Evolutionary conservation across 2,113 vertebrate species (phyloP).

Genomic region (Perccottus glenii): DNA sequence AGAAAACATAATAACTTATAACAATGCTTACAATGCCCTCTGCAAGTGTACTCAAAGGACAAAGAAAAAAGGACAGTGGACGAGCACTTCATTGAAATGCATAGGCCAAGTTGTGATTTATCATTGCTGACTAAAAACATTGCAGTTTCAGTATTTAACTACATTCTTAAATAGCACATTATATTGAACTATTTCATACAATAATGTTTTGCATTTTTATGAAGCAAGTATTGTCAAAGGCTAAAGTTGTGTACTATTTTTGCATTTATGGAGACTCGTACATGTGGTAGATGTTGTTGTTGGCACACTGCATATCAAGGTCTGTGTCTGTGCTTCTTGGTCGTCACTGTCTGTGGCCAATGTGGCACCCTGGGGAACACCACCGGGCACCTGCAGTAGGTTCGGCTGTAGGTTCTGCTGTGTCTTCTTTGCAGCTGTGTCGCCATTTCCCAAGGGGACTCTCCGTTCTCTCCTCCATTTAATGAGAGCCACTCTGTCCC

Average conservation of each 20-base stretch:
- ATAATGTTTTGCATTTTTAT: background rate
- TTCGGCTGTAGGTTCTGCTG: slow-evolving; percentile 61
- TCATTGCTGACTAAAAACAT: slow-evolving; percentile 34
- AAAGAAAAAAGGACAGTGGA: slow-evolving; percentile 2
- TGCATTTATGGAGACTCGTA: slow-evolving; percentile 75
- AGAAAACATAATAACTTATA: slow-evolving; percentile 34
- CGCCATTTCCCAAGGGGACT: slow-evolving; percentile 74
- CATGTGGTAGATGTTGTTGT: slow-evolving; percentile 82
- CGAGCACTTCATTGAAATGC: slow-evolving; percentile 37
- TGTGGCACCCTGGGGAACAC: slow-evolving; percentile 71
- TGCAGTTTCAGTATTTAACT: background rate
- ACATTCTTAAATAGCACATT: background rate
- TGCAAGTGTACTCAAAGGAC: slow-evolving; percentile 11
- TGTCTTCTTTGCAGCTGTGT: slow-evolving; percentile 67
- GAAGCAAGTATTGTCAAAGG: background rate
- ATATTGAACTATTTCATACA: slow-evolving; percentile 8
- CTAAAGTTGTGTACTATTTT: background rate
- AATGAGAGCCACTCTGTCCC: slow-evolving; percentile 93
- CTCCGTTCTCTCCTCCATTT: slow-evolving; percentile 91
- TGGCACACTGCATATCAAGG: slow-evolving; percentile 80
- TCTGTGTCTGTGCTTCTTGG: slow-evolving; percentile 82
- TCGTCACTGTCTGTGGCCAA: slow-evolving; percentile 82
- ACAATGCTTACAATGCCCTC: background rate
- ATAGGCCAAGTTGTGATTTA: slow-evolving; percentile 22
- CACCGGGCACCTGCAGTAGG: slow-evolving; percentile 81